These are phyloP conservation scores for Falco biarmicus DNA, from an alignment of 2,797 vertebrate species.

Conservation along the genomic window DNA sequence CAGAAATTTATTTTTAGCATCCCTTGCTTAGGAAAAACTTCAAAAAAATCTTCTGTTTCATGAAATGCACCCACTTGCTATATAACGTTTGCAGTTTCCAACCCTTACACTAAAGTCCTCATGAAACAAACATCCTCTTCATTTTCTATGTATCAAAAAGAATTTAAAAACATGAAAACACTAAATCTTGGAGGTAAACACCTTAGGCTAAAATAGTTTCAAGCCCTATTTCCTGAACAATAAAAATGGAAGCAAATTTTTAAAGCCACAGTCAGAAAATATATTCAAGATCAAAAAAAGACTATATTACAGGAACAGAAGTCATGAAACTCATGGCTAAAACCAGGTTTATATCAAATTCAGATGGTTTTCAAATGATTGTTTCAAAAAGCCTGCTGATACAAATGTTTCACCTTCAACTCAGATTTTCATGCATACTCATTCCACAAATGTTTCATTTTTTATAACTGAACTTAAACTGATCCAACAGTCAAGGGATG, in stretches of 20 bases:
- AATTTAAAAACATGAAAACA: background rate
- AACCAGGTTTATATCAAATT: background rate
- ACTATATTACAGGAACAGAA: background rate
- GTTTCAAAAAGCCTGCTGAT: background rate
- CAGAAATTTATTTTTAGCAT: background rate
- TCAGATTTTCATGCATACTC: background rate
- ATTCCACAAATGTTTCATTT: background rate
- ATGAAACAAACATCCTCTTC: background rate
- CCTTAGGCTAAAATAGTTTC: background rate
- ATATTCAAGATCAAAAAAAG: background rate
- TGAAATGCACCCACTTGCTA: background rate
- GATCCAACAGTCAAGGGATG: background rate
- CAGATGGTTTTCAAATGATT: background rate
- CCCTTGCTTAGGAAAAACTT: background rate
- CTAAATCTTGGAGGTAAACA: background rate
- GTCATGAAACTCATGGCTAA: background rate
- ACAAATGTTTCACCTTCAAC: background rate
- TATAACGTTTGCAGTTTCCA: background rate
- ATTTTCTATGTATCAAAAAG: background rate
- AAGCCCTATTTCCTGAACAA: background rate
- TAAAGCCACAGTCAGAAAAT: background rate
- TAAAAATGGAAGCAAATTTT: background rate
- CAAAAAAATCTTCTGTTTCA: background rate
- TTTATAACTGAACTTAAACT: background rate
- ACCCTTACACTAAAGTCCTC: background rate